Conservation (phyloP, 2,888 invertebrate genomes). For the Campoplex capitator region DNA sequence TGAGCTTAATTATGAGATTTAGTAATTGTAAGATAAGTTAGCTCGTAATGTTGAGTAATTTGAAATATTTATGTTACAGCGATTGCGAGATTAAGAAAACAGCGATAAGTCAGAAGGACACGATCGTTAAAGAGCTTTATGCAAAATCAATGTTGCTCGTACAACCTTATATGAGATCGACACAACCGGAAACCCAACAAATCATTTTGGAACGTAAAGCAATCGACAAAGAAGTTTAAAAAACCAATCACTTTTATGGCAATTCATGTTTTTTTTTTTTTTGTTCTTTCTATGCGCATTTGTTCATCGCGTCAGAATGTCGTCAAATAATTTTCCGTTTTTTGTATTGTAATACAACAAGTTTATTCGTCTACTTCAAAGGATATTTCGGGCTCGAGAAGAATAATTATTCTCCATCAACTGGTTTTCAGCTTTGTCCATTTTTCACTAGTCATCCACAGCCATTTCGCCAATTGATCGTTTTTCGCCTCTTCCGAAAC, state of each 20-base stretch:
- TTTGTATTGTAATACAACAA: slow-evolving; percentile 5
- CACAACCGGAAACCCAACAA: slow-evolving; percentile 46
- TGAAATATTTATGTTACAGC: slow-evolving; percentile 73
- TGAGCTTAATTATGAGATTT: slow-evolving; percentile 1
- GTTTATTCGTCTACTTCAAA: slow-evolving; percentile 31
- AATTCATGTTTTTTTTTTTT: slow-evolving; percentile 3
- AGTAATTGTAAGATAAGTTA: neutral
- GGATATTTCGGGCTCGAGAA: neutral
- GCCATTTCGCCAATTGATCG: slow-evolving; percentile 87
- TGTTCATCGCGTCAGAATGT: neutral
- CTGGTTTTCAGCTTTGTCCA: slow-evolving; percentile 87
- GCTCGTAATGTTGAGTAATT: neutral
- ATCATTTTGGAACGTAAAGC: slow-evolving; percentile 28
- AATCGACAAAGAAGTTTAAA: slow-evolving; percentile 54
- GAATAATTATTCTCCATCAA: slow-evolving; percentile 33
- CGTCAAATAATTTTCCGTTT: slow-evolving; percentile 43
- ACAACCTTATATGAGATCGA: slow-evolving; percentile 53
- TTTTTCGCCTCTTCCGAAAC: slow-evolving; percentile 86
- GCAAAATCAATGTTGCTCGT: slow-evolving; percentile 76
- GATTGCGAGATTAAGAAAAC: slow-evolving; percentile 84
- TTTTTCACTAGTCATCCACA: slow-evolving; percentile 93
- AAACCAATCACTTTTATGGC: neutral
- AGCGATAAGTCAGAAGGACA: slow-evolving; percentile 77
- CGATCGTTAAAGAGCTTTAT: slow-evolving; percentile 81
- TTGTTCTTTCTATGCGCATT: neutral